Evolutionary conservation across 2,888 invertebrate genomes (phyloP), one percentile per base, ranked within the genome.

Genomic region (Drosophila suboccidentalis): DNA sequence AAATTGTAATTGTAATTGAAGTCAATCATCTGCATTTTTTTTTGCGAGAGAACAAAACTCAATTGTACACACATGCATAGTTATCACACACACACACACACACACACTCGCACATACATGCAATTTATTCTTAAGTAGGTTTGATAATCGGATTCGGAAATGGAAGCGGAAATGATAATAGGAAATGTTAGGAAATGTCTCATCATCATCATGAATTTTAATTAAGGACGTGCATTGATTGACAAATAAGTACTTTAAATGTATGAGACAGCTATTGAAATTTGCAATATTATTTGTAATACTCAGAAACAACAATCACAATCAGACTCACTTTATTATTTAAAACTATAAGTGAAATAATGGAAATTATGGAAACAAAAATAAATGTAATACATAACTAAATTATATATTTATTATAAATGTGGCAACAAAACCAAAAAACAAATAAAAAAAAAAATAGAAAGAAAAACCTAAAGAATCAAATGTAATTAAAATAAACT

Each of bases 261-360:
- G 38, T 50, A 49, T 58, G 51, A 44, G 57, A 71, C 34, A 57
- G 49, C 61, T 44, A 22, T 58, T 55, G 43, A 41, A 51, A 55
- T 65, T 69, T 61, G 75, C 78, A 77, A 83, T 83, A 84, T 75
- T 81, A 77, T 85, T 70, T 75, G 43, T 70, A 75, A 82, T 79
- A 82, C 80, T 71, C 75, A 64, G 54, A 51, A 55, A 29, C 17
- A 11, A 51, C 51, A 53, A 39, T 34, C 58, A 58, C 47, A 58
- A 47, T 39, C 41, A 64, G 51, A 76, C 49, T 64, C 82, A 74
- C 55, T 41, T 58, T 46, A 59, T 73, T 53, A 71, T 49, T 44
- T 54, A 15, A 47, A 41, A 29, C 44, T 32, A 46, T 53, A 34
- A 29, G n/a, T 29, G 11, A 47, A 47, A 49, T 41, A 55, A 49